A percentile compares a stretch with the other conserved stretches of the same genome.
phyloP scores from a whole-genome alignment of 2,113 vertebrate species.

The Passer domesticus region DNA sequence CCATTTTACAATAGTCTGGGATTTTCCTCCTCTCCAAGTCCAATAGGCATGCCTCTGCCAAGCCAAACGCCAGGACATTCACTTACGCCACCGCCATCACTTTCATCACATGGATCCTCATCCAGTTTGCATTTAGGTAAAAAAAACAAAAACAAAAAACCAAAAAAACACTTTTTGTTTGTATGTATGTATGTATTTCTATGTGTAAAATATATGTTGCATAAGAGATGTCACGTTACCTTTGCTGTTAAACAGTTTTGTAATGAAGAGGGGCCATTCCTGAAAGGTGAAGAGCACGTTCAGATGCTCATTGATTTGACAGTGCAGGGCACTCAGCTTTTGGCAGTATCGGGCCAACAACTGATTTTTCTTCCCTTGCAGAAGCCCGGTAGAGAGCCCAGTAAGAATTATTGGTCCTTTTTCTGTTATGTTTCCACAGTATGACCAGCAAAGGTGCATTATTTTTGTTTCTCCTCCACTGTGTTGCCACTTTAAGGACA shows the following conservation, averaged over 20 bases:
- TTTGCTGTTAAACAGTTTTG: slow-evolving; percentile 65
- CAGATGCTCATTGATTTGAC: background rate
- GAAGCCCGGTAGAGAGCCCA: background rate
- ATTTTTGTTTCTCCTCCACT: background rate
- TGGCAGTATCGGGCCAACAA: background rate
- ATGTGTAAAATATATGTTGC: slow-evolving; percentile 80
- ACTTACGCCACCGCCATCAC: slow-evolving; percentile 95
- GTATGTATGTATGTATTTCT: slow-evolving; percentile 82
- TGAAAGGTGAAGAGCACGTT: background rate
- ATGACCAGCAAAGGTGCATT: slow-evolving; percentile 20
- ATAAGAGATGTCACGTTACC: slow-evolving; percentile 79
- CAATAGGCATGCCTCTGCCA: slow-evolving; percentile 92
- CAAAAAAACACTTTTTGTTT: slow-evolving; percentile 78
- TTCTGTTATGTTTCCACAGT: background rate
- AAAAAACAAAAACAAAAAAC: slow-evolving; percentile 63
- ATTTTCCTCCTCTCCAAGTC: slow-evolving; percentile 97
- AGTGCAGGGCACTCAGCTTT: slow-evolving; percentile 23
- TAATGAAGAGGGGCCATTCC: slow-evolving; percentile 32
- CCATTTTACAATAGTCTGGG: slow-evolving; percentile 98
- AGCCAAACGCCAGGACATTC: slow-evolving; percentile 95
- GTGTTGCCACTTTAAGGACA: background rate
- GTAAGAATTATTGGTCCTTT: slow-evolving; percentile 21
- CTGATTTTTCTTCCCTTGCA: slow-evolving; percentile 22
- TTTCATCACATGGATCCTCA: slow-evolving; percentile 96
- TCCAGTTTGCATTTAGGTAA: slow-evolving; percentile 97